Evolutionary conservation across 2,888 invertebrate genomes (phyloP), one percentile per base, ranked within the genome.

Genomic region (Papilio demoleus): DNA sequence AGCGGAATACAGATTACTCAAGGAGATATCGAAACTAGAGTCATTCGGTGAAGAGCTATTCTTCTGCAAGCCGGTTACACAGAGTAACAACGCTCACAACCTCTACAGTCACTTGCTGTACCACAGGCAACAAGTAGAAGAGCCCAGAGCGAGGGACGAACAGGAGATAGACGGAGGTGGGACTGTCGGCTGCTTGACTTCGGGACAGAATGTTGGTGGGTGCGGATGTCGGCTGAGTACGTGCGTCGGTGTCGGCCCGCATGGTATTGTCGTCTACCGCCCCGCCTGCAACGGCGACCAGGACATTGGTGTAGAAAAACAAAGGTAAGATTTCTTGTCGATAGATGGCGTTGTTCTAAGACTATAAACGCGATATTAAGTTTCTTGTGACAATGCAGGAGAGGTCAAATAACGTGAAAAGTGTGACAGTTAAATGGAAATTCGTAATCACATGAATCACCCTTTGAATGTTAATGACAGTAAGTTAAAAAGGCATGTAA

Each of bases 21-120:
- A 97, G 81, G 96, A 96, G 84, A 96, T 96, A 67, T 95, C 97
- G 6, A 94, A 95, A 72, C 87, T 97, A 75, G 95, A 96, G 74
- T 95, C 96, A 38, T 97, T 97, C 85, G 97, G 97, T 0, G 96
- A 97, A 83, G 97, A 97, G 83, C 90, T 96, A 73, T 97, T 97
- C 85, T 95, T 95, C 82, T 96, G 96, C 81, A 94, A 96, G 83
- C 93, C 94, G 65, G 91, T 93, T 65, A 93, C 89, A 12, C 90
- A 90, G 72, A 88, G 85, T 64, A 93, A 93, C 73, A 93, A 96
- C 74, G 96, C 96, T 1, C 96, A 97, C 70, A 96, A 96, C 40
- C 94, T 96, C 59, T 95, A 96, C 81, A 96, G 96, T 63, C 95
- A 96, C 74, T 90, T 95, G 73, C 87, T 95, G 65, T 95, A 95